Base-by-base conservation (phyloP, 2,113 vertebrate genomes). In the Hydrochoerus hydrochaeris region DNA sequence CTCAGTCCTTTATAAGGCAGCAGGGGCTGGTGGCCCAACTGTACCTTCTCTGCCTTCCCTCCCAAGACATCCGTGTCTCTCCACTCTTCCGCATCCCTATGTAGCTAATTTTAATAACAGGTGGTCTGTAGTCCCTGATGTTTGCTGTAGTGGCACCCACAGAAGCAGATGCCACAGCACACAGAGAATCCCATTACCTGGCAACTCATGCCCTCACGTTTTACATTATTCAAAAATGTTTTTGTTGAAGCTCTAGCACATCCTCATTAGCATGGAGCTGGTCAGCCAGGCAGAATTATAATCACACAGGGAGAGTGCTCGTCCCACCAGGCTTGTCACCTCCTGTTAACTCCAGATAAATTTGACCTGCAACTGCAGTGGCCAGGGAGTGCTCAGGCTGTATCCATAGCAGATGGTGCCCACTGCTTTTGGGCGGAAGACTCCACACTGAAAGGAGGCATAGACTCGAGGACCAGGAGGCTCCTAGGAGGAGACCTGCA, bases 191-290 rank as follows among this genome's bases (percentile, higher is more conserved):
- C 60, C 65, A 85, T 97, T 98, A 97, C 97, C 97, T 97, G 97
- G 95, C 93, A 97, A 94, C 96, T 92, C 49, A 82, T 65, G 90
- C 94, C 97, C 94, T 97, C 92, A 83, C 96, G 91, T 97, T 97
- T 97, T 98, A 95, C 98, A 97, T 98, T 98, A 98, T 99, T 98
- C 96, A 98, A 28, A 98, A 98, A 95, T 97, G 96, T 98, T 98
- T 98, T 99, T 98, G 96, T 98, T 98, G 95, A 96, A 96, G 95
- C 89, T 88, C 80, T 86, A 97, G 71, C 94, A 94, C 89, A 58
- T 94, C 96, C 99, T 99, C 98, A 99, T 99, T 99, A 99, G 98
- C 98, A 98, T 98, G 98, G 97, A 98, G 98, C 95, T 98, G 98
- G 97, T 98, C 98, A 98, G 98, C 97, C 96, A 97, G 97, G 94